Conservation (phyloP, 2,113 vertebrate species). For the Lampris incognitus region DNA sequence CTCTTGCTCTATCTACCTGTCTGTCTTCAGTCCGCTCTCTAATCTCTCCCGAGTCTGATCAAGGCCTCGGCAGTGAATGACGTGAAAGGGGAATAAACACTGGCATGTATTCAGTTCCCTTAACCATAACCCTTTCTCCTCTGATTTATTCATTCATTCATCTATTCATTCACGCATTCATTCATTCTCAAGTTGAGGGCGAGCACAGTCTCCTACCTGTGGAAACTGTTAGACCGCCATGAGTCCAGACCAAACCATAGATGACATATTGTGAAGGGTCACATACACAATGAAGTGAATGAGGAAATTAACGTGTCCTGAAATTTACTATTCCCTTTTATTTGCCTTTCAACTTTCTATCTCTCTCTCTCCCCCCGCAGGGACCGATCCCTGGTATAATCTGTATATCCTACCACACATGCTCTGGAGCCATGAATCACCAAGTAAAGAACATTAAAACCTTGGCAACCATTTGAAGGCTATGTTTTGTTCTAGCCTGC, state of each 20-base stretch:
- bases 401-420: conserved; percentile 5
- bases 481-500: conserved; percentile 12
- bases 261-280: conserved; percentile 22
- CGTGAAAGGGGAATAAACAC: neutral
- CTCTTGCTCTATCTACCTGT: conserved; percentile 44
- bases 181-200: conserved; percentile 30
- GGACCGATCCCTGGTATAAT: conserved; percentile 10
- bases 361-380: neutral
- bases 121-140: no score
- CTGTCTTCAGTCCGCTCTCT: conserved; percentile 55
- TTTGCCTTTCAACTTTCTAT: conserved; percentile 24
- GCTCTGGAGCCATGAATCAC: conserved; percentile 6
- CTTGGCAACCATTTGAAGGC: conserved; percentile 27
- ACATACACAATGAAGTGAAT: conserved; percentile 19
- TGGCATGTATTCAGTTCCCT: neutral
- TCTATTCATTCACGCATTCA: neutral
- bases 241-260: conserved; percentile 17
- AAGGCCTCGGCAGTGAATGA: conserved; percentile 48
- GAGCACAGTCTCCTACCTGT: conserved; percentile 19
- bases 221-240: conserved; percentile 2
- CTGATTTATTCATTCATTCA: conserved; percentile 13
- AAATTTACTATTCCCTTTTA: conserved; percentile 2
- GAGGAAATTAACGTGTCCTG: conserved; percentile 29
- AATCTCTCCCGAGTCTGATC: conserved; percentile 54
- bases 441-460: conserved; percentile 33